A percentile compares a stretch with the other conserved stretches of the same genome.
phyloP scores from a whole-genome alignment of 2,888 invertebrate species.

The Achlya flavicornis region DNA sequence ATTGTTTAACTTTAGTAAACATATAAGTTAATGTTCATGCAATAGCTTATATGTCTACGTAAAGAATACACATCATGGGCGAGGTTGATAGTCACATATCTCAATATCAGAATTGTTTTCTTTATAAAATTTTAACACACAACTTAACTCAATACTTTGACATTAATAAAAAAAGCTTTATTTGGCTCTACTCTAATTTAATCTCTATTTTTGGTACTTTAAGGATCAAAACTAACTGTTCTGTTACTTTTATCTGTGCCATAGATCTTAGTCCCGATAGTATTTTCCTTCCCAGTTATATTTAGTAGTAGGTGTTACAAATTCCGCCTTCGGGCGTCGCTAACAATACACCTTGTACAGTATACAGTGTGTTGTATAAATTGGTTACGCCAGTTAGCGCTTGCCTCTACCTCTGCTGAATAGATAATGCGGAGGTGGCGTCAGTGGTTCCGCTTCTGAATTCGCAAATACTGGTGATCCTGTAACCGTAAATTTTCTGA shows the following conservation, averaged over 20 bases:
- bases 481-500: slow-evolving; percentile 42
- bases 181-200: slow-evolving; percentile 13
- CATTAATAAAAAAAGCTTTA: background rate
- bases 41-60: no score
- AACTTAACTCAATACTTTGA: background rate
- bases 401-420: slow-evolving; percentile 55
- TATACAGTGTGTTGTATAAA: slow-evolving; percentile 55
- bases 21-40: no score
- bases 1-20: no score
- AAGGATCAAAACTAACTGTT: background rate
- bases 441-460: slow-evolving; percentile 40
- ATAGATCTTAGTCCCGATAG: background rate
- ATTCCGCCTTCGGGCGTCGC: slow-evolving; percentile 54
- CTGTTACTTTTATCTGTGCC: background rate
- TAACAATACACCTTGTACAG: slow-evolving; percentile 58
- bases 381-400: slow-evolving; percentile 58
- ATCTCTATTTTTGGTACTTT: background rate
- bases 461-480: slow-evolving; percentile 49
- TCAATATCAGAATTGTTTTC: no score
- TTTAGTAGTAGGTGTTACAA: slow-evolving; percentile 65
- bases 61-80: no score
- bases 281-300: slow-evolving; percentile 43
- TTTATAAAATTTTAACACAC: background rate
- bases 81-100: no score
- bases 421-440: slow-evolving; percentile 50